Evolutionary conservation across 2,113 vertebrate genomes (phyloP).

Genomic region (Oncorhynchus tshawytscha): DNA sequence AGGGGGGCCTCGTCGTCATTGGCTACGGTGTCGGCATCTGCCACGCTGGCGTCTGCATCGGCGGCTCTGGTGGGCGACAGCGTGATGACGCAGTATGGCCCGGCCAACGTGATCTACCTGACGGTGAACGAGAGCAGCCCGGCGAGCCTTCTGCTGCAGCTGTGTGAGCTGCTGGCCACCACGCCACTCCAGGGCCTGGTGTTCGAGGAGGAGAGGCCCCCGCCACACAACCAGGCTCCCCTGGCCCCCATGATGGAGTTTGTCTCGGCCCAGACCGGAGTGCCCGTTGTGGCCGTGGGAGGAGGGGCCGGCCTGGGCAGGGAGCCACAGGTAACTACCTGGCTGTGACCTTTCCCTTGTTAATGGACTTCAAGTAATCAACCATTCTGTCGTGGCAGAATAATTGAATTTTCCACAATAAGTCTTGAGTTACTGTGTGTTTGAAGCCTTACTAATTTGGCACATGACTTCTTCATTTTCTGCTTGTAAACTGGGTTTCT

Average conservation of each 20-base stretch:
- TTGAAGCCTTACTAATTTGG: too few species aligned
- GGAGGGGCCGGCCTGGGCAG: slow-evolving; percentile 89
- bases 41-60: slow-evolving; percentile 61
- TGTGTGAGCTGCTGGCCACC: slow-evolving; percentile 91
- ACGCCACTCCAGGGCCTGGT: slow-evolving; percentile 90
- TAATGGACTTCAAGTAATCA: too few species aligned
- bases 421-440: too few species aligned
- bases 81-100: slow-evolving; percentile 80
- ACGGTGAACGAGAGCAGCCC: slow-evolving; percentile 93
- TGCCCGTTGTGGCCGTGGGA: slow-evolving; percentile 89
- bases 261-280: slow-evolving; percentile 89
- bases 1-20: slow-evolving; percentile 24
- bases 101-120: slow-evolving; percentile 86
- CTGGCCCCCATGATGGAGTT: slow-evolving; percentile 96
- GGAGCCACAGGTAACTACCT: slow-evolving; percentile 82
- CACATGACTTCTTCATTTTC: too few species aligned
- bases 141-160: slow-evolving; percentile 86
- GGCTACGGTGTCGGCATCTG: slow-evolving; percentile 29
- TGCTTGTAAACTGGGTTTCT: too few species aligned
- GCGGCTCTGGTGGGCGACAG: slow-evolving; percentile 72
- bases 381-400: too few species aligned
- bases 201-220: slow-evolving; percentile 87
- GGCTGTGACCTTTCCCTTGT: too few species aligned
- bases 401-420: too few species aligned
- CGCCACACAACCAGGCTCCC: slow-evolving; percentile 73